Conservation (phyloP, 2,113 vertebrate species). For the Epinephelus lanceolatus region DNA sequence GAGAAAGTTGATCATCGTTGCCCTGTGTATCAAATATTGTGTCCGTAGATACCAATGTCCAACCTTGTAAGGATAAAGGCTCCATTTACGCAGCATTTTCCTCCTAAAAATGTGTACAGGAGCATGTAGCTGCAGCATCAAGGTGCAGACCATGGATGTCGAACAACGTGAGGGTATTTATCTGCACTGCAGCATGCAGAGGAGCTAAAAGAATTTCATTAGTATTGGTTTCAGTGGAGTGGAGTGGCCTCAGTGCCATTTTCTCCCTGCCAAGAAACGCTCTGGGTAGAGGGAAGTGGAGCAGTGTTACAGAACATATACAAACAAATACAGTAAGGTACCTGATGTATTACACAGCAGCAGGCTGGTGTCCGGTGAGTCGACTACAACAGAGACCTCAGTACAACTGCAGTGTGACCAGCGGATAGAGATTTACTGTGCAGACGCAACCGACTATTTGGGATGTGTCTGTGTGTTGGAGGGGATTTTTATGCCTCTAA, state of each 20-base stretch:
- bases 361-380: background rate
- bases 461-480: background rate
- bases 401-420: background rate
- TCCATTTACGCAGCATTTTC: background rate
- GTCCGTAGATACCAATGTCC: background rate
- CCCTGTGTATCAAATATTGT: background rate
- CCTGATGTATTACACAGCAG: background rate
- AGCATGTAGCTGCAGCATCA: too few species aligned
- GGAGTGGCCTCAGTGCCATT: conserved; percentile 10
- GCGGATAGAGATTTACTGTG: background rate
- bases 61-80: background rate
- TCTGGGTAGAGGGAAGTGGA: conserved; percentile 28
- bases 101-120: background rate
- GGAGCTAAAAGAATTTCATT: conserved; percentile 46
- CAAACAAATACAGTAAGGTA: conserved; percentile 27
- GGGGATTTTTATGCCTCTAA: too few species aligned
- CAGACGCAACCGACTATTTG: background rate
- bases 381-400: background rate
- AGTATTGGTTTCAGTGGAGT: conserved; percentile 40
- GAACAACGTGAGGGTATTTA: conserved; percentile 10
- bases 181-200: conserved; percentile 55
- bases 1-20: background rate
- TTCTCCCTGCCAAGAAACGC: conserved; percentile 40
- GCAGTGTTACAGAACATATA: conserved; percentile 32
- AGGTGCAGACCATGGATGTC: background rate